Conservation (phyloP, 2,113 vertebrate species). For the Burhinus oedicnemus region DNA sequence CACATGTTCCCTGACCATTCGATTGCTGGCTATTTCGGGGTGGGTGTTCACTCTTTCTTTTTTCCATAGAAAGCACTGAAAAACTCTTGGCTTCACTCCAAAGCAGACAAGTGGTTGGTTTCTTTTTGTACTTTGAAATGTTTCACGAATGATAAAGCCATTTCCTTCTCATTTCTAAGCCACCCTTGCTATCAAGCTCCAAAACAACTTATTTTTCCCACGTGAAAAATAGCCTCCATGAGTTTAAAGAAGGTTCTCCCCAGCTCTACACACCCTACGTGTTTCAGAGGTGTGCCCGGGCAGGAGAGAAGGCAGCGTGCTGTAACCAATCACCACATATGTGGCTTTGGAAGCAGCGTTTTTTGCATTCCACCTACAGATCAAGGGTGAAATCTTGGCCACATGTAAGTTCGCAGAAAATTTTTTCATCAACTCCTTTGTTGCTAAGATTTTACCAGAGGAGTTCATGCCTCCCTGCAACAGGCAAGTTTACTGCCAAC, state of each 20-base stretch:
- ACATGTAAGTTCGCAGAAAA: neutral
- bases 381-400: conserved; percentile 9
- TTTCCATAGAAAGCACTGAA: neutral
- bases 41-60: neutral
- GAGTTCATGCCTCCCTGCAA: neutral
- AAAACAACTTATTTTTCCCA: neutral
- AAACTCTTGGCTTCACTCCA: neutral
- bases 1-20: neutral
- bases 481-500: neutral
- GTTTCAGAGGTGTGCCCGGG: neutral
- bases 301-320: neutral
- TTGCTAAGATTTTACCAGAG: conserved; percentile 34
- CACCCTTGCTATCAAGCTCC: neutral
- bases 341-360: neutral
- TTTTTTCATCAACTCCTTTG: neutral
- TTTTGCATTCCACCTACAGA: conserved; percentile 18
- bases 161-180: conserved; percentile 8
- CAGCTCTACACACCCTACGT: neutral
- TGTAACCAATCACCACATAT: neutral
- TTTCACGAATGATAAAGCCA: neutral
- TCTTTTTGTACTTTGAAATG: neutral
- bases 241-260: neutral
- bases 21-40: neutral
- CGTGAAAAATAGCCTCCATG: neutral
- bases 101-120: neutral